Evolutionary conservation across 2,113 vertebrate genomes (phyloP), one percentile per base, ranked within the genome.

Genomic region (Dasyprocta punctata): DNA sequence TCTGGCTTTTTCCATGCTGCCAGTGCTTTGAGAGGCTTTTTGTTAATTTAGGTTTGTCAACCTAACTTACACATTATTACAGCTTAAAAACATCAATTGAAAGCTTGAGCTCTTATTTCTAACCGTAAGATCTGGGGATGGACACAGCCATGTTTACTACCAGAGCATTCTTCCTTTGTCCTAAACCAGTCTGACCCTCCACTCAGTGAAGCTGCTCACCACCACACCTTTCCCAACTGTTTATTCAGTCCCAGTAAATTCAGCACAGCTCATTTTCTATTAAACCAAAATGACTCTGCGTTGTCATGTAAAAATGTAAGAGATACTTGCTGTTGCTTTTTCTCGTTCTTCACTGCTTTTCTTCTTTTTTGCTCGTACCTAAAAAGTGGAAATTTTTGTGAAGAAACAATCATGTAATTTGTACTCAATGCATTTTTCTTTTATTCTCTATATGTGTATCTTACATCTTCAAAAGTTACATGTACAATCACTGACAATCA

Each of bases 291-390:
- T 0, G 47, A 38, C 38, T 44, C 61, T 69, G 49, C 26, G 24
- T n/a, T 89, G 36, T 84, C 82, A 97, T 20, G 5, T 96, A 96
- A 92, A 80, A 86, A 92, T 0, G 36, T 92, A 93, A 97, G 92
- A 92, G 98, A 99, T 98, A 98, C 99, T 99, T 99, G 98, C 99
- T 97, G 97, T 99, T 94, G 98, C 97, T 98, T 98, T 99, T 56
- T 99, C 99, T 98, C 99, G 99, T 61, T 99, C 99, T 92, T 99
- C 99, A 86, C 98, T 99, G 98, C 92, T 99, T 98, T 99, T 99
- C 98, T 99, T 99, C 98, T 99, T 99, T 98, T 99, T 99, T 0
- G 98, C 98, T 94, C 99, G 99, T n/a, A 98, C 98, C 99, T 99
- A 69, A 78, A 97, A 94, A 91, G 67, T 94, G 82, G 38, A 92